Conservation (phyloP, 2,113 vertebrate species). For the Neolamprologus caudopunctatus region DNA sequence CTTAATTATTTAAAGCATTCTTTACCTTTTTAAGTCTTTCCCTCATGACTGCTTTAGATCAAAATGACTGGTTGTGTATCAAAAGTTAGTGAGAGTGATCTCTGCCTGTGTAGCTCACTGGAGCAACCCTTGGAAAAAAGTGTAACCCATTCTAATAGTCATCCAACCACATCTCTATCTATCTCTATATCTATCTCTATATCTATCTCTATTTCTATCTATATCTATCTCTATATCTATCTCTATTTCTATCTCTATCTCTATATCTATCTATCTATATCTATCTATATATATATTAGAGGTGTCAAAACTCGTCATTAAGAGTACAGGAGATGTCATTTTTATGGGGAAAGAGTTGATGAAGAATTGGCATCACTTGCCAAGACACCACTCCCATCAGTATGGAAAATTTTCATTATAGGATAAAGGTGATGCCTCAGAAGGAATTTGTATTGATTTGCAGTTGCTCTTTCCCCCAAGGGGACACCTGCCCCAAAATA, state of each 20-base stretch:
- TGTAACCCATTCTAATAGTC: neutral
- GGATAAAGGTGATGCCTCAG: neutral
- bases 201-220: no score
- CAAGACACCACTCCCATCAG: neutral
- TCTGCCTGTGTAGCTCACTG: fast-evolving
- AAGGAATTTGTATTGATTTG: neutral
- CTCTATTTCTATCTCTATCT: no score
- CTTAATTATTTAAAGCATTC: neutral
- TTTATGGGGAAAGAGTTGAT: neutral
- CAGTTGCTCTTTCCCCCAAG: neutral
- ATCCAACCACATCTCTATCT: neutral
- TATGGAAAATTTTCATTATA: neutral
- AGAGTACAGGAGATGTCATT: neutral
- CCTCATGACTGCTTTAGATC: neutral
- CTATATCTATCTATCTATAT: fast-evolving
- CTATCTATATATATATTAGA: fast-evolving
- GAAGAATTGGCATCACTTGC: neutral
- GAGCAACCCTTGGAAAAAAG: neutral
- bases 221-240: no score
- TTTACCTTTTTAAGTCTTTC: neutral
- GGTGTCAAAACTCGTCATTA: neutral
- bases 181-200: fast-evolving
- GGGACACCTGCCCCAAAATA: neutral
- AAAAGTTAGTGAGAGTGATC: neutral
- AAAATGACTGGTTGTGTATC: neutral